These are phyloP conservation scores for Carlito syrichta DNA, from an alignment of 2,113 vertebrate genomes.

Conservation along the genomic window DNA sequence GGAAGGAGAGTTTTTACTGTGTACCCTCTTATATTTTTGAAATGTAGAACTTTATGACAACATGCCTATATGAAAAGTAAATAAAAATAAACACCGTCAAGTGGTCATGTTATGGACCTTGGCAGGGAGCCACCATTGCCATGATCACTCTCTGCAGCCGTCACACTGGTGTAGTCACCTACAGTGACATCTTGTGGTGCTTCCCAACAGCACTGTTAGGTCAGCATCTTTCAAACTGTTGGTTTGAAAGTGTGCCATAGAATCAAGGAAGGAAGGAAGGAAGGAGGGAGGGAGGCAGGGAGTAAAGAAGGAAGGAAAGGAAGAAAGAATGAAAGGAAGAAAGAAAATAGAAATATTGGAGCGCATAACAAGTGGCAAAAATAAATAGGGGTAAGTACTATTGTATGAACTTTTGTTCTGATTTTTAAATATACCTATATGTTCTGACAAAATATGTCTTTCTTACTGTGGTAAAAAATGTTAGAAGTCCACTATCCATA, in stretches of 20 bases:
- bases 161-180: neutral
- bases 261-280: neutral
- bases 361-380: neutral
- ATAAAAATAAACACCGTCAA: neutral
- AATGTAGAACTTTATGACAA: neutral
- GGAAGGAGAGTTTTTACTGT: neutral
- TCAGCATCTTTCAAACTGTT: neutral
- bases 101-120: neutral
- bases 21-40: neutral
- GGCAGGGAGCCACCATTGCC: neutral
- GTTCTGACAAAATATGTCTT: neutral
- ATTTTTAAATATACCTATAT: neutral
- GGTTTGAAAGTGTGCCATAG: neutral
- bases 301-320: neutral
- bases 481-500: neutral
- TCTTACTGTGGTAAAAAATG: neutral
- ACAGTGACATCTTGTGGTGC: conserved; percentile 26
- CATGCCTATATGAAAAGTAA: neutral
- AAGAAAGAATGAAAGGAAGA: neutral
- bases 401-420: neutral
- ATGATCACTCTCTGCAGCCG: neutral
- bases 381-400: neutral
- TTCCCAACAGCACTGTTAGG: neutral
- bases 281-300: neutral
- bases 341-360: neutral